Evolutionary conservation across 2,113 vertebrate genomes (phyloP), one percentile per base, ranked within the genome.

Genomic region (Eublepharis macularius): DNA sequence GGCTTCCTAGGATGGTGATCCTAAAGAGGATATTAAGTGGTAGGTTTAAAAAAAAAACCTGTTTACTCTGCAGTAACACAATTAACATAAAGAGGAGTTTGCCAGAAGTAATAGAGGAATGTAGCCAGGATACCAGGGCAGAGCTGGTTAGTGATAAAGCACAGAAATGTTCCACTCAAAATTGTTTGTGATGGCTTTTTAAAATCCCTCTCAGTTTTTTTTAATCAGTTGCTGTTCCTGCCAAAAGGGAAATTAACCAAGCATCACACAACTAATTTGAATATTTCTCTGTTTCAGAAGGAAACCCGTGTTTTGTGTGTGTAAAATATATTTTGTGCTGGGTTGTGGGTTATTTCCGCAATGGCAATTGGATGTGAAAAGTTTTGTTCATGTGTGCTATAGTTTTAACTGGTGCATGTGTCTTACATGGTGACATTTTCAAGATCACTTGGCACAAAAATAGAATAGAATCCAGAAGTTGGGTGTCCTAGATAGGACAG

Each of bases 321-420:
- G 41, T 43, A 90, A 65, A 82, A 90, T 82, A 90, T 70, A 54
- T 82, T 90, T 91, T 88, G 21, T 88, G 63, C 49, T 89, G 82
- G 51, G 70, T 90, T 93, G 88, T 84, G 76, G 87, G 89, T 90
- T 39, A 4, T 84, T 57, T 90, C 86, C 77, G 86, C 69, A 17
- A 75, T 29, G 36, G 90, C 80, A 69, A 49, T 63, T 72, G 87
- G 89, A 86, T 51, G 89, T 89, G 84, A 88, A 76, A 89, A 34
- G 90, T 89, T 90, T 87, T 81, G 86, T 45, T 69, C 88, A 45
- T 49, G 83, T 86, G 80, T 82, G 60, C 60, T 85, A 88, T 86
- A 90, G 34, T 83, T 89, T 84, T 77, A 14, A 87, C 78, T 57
- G 34, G 12, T 63, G 85, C 83, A 72, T 41, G 79, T 84, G 3